A percentile compares a stretch with the other conserved stretches of the same genome.
phyloP scores from a whole-genome alignment of 2,888 invertebrate genomes.

The Ptychoptera albimana region DNA sequence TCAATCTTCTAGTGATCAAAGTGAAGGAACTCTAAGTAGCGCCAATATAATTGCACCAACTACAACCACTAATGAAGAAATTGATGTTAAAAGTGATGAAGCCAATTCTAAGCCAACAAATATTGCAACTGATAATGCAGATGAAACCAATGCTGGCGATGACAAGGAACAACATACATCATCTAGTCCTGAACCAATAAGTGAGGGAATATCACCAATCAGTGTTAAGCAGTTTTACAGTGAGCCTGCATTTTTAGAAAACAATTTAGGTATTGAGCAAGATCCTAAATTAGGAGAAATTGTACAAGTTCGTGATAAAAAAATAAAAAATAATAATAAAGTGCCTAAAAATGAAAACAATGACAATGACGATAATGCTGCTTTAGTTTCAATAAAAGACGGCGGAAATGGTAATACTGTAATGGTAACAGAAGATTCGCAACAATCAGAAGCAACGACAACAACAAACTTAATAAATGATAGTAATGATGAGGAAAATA shows the following conservation, averaged over 20 bases:
- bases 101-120: conserved; percentile 4
- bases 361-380: neutral
- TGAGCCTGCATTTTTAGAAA: conserved; percentile 29
- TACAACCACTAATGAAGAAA: conserved; percentile 4
- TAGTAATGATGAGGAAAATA: neutral
- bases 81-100: conserved; percentile 3
- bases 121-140: conserved; percentile 5
- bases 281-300: conserved; percentile 31
- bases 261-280: conserved; percentile 30
- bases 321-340: neutral
- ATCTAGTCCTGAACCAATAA: conserved; percentile 25
- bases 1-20: too few species aligned
- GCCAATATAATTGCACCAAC: conserved; percentile 5
- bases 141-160: conserved; percentile 6
- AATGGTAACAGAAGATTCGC: neutral
- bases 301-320: conserved; percentile 19
- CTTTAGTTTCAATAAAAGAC: conserved; percentile 2
- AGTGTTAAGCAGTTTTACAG: conserved; percentile 31
- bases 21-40: conserved; percentile 8
- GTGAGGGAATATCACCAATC: conserved; percentile 27
- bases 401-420: neutral
- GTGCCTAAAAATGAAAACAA: neutral
- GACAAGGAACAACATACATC: conserved; percentile 21
- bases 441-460: neutral
- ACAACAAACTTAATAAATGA: conserved; percentile 2